Evolutionary conservation across 2,888 invertebrate genomes (phyloP).

Genomic region (Hypercompe scribonia): DNA sequence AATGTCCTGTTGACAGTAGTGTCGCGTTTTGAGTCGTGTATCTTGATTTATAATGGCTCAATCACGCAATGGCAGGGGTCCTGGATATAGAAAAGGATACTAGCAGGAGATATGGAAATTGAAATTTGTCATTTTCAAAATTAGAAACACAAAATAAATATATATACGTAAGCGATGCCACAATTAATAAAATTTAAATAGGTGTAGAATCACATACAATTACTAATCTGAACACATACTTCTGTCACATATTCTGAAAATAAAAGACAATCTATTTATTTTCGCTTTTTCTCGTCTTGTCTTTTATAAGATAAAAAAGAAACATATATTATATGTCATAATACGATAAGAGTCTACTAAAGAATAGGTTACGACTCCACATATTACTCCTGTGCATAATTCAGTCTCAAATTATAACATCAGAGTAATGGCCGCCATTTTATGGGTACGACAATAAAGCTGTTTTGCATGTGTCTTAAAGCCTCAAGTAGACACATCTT

Average conservation of each 20-base stretch:
- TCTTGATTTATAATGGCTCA: too few relatives aligned
- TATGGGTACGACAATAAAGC: background rate
- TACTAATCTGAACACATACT: too few relatives aligned
- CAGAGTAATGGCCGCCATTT: background rate
- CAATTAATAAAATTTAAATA: too few relatives aligned
- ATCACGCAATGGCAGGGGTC: too few relatives aligned
- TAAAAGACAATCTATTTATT: background rate
- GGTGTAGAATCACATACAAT: too few relatives aligned
- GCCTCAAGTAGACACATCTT: background rate
- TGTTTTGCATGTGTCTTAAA: background rate
- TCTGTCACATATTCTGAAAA: background rate
- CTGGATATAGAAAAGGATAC: too few relatives aligned
- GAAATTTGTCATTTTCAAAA: too few relatives aligned
- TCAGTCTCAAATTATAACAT: background rate
- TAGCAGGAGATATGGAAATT: too few relatives aligned
- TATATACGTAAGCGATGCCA: too few relatives aligned
- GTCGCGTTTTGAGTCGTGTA: too few relatives aligned
- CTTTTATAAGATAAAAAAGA: background rate
- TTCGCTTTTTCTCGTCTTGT: background rate
- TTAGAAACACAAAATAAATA: too few relatives aligned
- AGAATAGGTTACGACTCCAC: background rate
- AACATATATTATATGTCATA: background rate
- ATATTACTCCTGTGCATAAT: constrained; percentile 3
- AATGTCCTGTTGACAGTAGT: too few relatives aligned
- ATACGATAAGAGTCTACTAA: background rate